Base-by-base conservation (phyloP, 1,140 invertebrate species). In the Meteorus sp. region DNA sequence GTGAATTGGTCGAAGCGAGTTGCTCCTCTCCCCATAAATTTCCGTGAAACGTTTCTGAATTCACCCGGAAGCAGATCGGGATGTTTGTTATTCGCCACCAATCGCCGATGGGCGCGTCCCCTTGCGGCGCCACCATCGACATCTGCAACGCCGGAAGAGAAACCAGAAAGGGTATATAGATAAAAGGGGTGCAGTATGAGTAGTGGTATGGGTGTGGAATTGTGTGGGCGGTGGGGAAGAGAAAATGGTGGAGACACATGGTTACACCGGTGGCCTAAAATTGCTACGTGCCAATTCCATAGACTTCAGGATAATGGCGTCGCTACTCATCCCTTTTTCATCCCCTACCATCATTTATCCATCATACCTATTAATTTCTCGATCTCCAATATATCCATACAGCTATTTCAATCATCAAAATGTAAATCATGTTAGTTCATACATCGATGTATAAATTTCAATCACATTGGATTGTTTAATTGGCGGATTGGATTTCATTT, bases 11-110 rank as follows among this genome's bases (percentile, higher is more conserved):
- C 51, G 52, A n/a, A 19, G 57, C 51, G 61, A 51, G 57, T 55
- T 54, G 48, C 61, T 68, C 59, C 62, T 64, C 64, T 68, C 59
- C 56, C 23, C 48, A 44, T 47, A 52, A 60, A 63, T 65, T 68
- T 61, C 50, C 56, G 52, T 22, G 31, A n/a, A 57, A 31, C 55
- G 43, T 25, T 29, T n/a, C 31, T 31, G 53, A 51, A 47, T 20
- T 27, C 41, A 56, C 20, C 17, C 45, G 33, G 37, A 25, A 19
- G 37, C 8, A 25, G 23, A 56, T 60, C 39, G 3, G 25, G 58
- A 31, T 31, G 33, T 31, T 60, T 45, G 52, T 60, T 54, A 43
- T 33, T 60, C 52, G 31, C 17, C 13, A 17, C 44, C 43, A 48
- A 31, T 54, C 51, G 43, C 11, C 19, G 20, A 22, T 15, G 22